Conservation (phyloP, 2,113 vertebrate genomes). For the Daboia siamensis region DNA sequence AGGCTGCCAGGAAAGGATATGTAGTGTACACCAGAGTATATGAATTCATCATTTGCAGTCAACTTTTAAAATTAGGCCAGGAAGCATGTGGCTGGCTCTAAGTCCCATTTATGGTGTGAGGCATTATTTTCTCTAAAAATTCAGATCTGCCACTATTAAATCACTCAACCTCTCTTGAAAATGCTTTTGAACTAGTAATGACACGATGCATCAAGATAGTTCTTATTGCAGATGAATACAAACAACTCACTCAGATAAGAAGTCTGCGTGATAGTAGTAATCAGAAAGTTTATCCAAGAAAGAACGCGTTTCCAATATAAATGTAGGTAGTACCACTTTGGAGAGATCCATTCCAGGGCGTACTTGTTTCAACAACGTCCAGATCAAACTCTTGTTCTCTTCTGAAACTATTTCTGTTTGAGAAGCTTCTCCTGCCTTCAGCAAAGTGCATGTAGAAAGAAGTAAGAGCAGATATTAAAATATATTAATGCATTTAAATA, state of each 20-base stretch:
- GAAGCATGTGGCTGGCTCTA: not conserved
- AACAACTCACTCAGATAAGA: conserved; percentile 88
- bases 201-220: not conserved
- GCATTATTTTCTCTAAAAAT: not conserved
- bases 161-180: not conserved
- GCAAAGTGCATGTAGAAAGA: conserved; percentile 44
- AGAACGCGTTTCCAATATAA: conserved; percentile 95
- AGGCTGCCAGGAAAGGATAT: not conserved
- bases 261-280: conserved; percentile 98
- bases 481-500: not conserved
- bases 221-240: conserved; percentile 39
- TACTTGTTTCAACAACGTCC: conserved; percentile 97
- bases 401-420: conserved; percentile 98
- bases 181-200: not conserved
- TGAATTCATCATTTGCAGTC: not conserved
- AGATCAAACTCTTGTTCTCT: conserved; percentile 97
- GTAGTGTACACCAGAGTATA: not conserved
- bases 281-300: conserved; percentile 98
- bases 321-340: conserved; percentile 95
- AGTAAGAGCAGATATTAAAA: conserved; percentile 8
- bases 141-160: not conserved
- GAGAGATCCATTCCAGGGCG: conserved; percentile 97
- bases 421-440: conserved; percentile 90
- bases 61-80: not conserved
- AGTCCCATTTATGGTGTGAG: not conserved